Conservation (phyloP, 2,113 vertebrate genomes). For the Rhombomys opimus region DNA sequence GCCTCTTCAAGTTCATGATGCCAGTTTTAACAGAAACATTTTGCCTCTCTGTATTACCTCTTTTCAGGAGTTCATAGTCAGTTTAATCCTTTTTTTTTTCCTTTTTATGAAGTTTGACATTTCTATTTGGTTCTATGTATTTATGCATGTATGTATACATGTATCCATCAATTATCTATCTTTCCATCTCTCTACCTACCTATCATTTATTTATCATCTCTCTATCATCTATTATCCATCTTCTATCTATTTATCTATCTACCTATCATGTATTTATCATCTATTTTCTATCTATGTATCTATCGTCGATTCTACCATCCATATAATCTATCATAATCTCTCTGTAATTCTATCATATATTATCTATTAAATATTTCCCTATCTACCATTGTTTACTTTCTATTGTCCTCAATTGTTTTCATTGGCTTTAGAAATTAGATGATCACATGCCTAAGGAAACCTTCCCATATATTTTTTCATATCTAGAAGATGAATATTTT, state of each 20-base stretch:
- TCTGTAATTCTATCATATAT: background rate
- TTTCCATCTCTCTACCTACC: background rate
- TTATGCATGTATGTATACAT: background rate
- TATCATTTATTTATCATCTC: background rate
- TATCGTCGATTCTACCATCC: background rate
- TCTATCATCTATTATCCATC: background rate
- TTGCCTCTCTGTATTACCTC: background rate
- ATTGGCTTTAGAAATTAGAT: background rate
- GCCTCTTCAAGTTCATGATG: background rate
- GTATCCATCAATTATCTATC: background rate
- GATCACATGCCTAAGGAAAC: background rate
- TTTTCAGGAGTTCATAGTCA: background rate
- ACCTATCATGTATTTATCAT: background rate
- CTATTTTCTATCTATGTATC: background rate
- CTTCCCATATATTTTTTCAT: background rate
- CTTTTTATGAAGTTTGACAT: background rate
- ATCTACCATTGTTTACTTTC: background rate
- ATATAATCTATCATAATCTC: no score
- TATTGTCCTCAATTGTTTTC: background rate
- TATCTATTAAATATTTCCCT: background rate
- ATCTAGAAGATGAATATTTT: background rate
- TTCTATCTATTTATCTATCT: background rate
- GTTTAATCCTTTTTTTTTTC: background rate
- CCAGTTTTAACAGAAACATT: background rate
- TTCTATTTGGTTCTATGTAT: background rate